Base-by-base conservation (phyloP, 2,113 vertebrate genomes). In the Atherinomorus stipes region DNA sequence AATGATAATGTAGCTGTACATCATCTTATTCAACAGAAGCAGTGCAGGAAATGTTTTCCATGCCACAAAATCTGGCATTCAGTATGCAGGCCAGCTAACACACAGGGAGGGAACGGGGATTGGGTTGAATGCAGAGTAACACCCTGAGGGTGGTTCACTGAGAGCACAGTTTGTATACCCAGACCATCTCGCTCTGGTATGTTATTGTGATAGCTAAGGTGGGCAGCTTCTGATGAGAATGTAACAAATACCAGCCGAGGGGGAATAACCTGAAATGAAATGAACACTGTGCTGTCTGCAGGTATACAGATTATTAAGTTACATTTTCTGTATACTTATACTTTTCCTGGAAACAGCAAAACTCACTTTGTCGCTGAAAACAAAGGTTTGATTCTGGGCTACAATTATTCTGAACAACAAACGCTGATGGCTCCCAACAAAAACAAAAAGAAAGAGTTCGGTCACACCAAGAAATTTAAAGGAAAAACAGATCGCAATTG, bases 91-190 rank as follows among this genome's bases (percentile, higher is more conserved):
- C 71, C 71, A 77, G 88, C 70, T 8, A 49, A 83, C 68, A 19
- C 68, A 37, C 76, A 59, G 62, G 64, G 77, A 68, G 73, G 7
- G 34, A 58, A 40, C 65, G 47, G 69, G 26, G 44, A 57, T 31
- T 5, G 65, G 71, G 15, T 1, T 90, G 85, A 87, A 90, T 89
- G 84, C 86, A 88, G 86, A 90, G 84, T 77, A 74, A 82, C 73
- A 71, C 67, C 79, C 87, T 50, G 74, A 79, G 85, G 85, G 70
- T 4, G 65, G 71, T 54, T 64, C 83, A 78, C 19, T 87, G 40
- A 87, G 64, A 74, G 50, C 71, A 15, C 67, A 73, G 70, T 60
- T 63, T 76, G 76, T 74, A 75, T 76, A 71, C 66, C 50, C 40
- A 49, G 72, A 64, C 53, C 83, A 57, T 68, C 71, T 4, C 68